Conservation (phyloP, 2,113 vertebrate species). For the Scalopus aquaticus region DNA sequence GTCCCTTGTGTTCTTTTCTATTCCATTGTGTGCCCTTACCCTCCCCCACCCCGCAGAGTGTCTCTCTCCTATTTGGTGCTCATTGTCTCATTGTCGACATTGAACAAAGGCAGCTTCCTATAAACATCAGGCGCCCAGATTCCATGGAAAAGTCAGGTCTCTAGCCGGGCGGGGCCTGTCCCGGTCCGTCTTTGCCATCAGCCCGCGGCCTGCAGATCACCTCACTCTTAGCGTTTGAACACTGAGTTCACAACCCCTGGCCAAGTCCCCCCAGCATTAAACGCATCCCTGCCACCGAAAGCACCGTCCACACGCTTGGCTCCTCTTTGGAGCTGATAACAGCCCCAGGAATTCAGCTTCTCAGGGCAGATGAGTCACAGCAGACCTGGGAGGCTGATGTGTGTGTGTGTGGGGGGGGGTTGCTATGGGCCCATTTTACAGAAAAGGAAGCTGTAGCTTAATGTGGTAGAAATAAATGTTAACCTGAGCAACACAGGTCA, state of each 20-base stretch:
- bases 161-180: neutral
- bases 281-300: neutral
- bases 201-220: too few species aligned
- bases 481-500: neutral
- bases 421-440: neutral
- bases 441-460: neutral
- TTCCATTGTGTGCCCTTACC: too few species aligned
- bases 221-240: accelerated
- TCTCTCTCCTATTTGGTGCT: too few species aligned
- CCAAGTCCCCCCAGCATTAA: neutral
- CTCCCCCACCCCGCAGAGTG: too few species aligned
- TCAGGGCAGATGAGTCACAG: accelerated
- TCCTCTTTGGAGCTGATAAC: neutral
- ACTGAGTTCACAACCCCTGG: neutral
- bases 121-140: too few species aligned
- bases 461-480: neutral
- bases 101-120: too few species aligned
- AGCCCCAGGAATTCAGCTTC: too few species aligned
- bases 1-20: too few species aligned
- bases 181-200: too few species aligned
- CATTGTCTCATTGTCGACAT: too few species aligned
- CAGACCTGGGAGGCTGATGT: neutral
- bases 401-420: neutral
- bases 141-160: neutral
- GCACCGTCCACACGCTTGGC: neutral